Percentiles rank a stretch among this genome's conserved stretches.
phyloP scores from a whole-genome alignment of 1,140 invertebrate genomes.

The Lepidurus apus region DNA sequence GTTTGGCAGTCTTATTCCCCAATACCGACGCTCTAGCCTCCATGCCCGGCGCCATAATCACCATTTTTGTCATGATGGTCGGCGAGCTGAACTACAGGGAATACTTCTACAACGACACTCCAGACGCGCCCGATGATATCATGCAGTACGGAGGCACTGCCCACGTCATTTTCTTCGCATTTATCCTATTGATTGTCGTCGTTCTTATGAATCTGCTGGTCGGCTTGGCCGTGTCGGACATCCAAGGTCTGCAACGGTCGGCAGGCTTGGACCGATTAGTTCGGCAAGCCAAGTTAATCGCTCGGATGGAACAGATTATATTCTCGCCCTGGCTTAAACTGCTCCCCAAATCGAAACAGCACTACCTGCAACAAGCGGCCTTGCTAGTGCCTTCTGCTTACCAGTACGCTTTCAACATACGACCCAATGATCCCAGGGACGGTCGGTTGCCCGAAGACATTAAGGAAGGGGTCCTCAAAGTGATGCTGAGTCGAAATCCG shows the following conservation, averaged over 20 bases:
- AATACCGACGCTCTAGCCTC: conserved; percentile 38
- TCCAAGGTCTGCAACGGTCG: conserved; percentile 66
- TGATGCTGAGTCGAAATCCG: neutral
- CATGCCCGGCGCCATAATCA: conserved; percentile 50
- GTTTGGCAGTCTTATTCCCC: conserved; percentile 53
- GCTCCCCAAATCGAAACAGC: conserved; percentile 58
- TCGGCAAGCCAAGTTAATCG: conserved; percentile 70
- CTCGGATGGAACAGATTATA: conserved; percentile 70
- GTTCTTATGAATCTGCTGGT: conserved; percentile 77
- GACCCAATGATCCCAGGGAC: conserved; percentile 72
- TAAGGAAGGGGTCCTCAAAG: conserved; percentile 47
- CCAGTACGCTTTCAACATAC: conserved; percentile 60
- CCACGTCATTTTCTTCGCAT: conserved; percentile 67
- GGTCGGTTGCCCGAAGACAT: conserved; percentile 67
- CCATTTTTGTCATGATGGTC: conserved; percentile 83
- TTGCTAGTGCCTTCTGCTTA: conserved; percentile 63
- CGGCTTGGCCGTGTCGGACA: conserved; percentile 77
- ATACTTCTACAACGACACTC: conserved; percentile 58
- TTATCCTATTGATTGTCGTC: conserved; percentile 74
- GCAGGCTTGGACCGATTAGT: conserved; percentile 70
- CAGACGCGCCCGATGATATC: conserved; percentile 43
- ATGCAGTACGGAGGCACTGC: conserved; percentile 53
- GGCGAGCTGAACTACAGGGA: conserved; percentile 80
- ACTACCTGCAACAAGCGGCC: conserved; percentile 59
- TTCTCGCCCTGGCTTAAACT: conserved; percentile 66